A percentile compares a stretch with the other conserved stretches of the same genome.
phyloP scores from a whole-genome alignment of 2,113 vertebrate genomes.

The Vireo altiloquus region DNA sequence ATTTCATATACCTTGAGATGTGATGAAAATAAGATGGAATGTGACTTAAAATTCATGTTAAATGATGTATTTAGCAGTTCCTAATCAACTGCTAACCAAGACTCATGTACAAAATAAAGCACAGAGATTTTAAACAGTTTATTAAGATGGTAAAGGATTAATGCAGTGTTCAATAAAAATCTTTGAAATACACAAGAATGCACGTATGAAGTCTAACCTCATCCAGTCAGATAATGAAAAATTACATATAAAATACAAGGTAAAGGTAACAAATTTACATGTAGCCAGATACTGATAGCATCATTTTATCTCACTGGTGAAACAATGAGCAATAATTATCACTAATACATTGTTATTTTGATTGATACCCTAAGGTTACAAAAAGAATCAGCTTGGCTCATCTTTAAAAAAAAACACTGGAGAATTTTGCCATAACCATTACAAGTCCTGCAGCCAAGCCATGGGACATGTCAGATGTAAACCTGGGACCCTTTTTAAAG shows the following conservation, averaged over 20 bases:
- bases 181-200: not conserved
- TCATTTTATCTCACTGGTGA: not conserved
- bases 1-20: not conserved
- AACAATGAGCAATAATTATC: not conserved
- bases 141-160: not conserved
- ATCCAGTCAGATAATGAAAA: not conserved
- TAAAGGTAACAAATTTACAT: not conserved
- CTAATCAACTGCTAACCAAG: not conserved
- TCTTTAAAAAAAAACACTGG: not conserved
- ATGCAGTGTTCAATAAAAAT: not conserved
- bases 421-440: not conserved
- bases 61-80: not conserved
- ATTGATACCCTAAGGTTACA: not conserved
- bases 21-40: not conserved
- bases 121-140: not conserved
- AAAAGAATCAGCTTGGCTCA: not conserved
- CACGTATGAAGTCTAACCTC: not conserved
- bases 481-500: not conserved
- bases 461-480: not conserved
- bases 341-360: not conserved
- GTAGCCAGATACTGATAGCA: not conserved
- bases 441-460: not conserved
- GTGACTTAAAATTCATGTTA: not conserved
- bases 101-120: not conserved
- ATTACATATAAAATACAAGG: not conserved